A percentile compares a stretch with the other conserved stretches of the same genome.
Evolutionary conservation across 2,113 vertebrate species (phyloP).

Genomic region (Ailuropoda melanoleuca): DNA sequence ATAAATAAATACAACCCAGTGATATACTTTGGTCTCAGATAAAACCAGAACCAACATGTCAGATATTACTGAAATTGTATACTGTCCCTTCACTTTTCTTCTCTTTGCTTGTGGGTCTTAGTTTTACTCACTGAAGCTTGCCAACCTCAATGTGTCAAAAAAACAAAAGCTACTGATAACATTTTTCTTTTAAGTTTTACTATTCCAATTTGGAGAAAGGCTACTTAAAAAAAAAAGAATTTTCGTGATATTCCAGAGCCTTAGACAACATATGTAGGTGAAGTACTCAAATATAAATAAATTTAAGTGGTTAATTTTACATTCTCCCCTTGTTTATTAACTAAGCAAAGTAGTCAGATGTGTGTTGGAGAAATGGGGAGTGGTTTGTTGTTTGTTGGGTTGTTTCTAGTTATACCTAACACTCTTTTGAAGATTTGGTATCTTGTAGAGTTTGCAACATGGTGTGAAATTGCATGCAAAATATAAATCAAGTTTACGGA

Average conservation of each 20-base stretch:
- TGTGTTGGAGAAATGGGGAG: neutral
- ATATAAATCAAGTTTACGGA: neutral
- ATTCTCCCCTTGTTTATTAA: neutral
- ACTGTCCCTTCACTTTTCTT: neutral
- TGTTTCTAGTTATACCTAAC: neutral
- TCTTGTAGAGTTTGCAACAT: neutral
- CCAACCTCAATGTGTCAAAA: neutral
- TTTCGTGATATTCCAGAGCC: neutral
- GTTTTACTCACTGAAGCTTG: neutral
- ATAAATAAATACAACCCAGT: neutral
- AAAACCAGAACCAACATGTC: neutral
- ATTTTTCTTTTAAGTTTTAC: neutral
- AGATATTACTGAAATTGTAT: neutral
- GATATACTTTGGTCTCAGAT: neutral
- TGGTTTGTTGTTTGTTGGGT: neutral
- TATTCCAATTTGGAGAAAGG: neutral
- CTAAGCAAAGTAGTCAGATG: neutral
- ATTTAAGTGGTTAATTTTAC: neutral
- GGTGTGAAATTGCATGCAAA: neutral
- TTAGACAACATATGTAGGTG: neutral
- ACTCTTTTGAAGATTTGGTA: neutral
- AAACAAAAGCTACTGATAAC: neutral
- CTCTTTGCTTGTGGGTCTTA: neutral
- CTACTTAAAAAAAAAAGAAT: neutral
- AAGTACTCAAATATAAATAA: neutral